Evolutionary conservation across 2,888 invertebrate genomes (phyloP).

Genomic region (Blastobasis lacticolella): DNA sequence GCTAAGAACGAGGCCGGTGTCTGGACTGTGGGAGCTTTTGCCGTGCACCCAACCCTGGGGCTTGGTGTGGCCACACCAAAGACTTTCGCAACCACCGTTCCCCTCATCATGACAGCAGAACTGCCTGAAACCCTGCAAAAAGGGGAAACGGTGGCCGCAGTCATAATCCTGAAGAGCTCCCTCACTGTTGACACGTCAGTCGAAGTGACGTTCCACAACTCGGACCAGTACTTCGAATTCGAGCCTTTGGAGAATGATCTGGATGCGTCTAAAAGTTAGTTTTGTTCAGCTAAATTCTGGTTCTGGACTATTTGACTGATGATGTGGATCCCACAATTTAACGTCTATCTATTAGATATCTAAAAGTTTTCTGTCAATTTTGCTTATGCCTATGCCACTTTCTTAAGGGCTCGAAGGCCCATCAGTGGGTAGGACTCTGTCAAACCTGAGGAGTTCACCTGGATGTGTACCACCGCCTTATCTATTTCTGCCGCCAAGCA

Average conservation of each 20-base stretch:
- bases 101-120: conserved; percentile 89
- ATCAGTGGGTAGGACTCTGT: too few relatives aligned
- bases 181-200: conserved; percentile 83
- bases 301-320: too few relatives aligned
- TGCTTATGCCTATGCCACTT: too few relatives aligned
- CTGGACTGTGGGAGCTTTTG: conserved; percentile 59
- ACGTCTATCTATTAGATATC: too few relatives aligned
- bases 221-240: conserved; percentile 86
- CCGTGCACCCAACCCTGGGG: conserved; percentile 58
- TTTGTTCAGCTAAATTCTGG: background rate
- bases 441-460: too few relatives aligned
- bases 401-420: too few relatives aligned
- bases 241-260: conserved; percentile 85
- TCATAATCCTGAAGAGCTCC: conserved; percentile 92
- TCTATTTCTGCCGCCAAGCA: too few relatives aligned
- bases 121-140: conserved; percentile 91
- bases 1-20: conserved; percentile 33
- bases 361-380: too few relatives aligned
- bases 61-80: conserved; percentile 51
- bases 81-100: conserved; percentile 54
- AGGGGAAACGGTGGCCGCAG: conserved; percentile 92
- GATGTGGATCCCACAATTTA: too few relatives aligned
- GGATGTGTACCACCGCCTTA: too few relatives aligned
- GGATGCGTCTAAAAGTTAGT: conserved; percentile 80
- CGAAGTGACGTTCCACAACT: conserved; percentile 88